Conservation (phyloP, 2,888 invertebrate genomes). For the Cantharis flavilabris region DNA sequence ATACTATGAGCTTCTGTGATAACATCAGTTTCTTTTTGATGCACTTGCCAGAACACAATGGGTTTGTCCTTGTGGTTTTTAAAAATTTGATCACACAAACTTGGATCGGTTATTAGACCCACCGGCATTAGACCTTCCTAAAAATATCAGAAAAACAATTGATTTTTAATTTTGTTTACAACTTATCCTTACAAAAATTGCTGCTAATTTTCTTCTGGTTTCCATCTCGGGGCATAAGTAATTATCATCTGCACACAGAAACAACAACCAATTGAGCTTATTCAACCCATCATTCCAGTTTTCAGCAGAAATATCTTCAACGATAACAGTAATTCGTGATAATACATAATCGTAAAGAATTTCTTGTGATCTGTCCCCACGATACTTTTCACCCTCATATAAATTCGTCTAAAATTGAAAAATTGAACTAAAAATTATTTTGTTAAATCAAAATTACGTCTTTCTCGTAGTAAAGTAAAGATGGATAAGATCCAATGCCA, state of each 20-base stretch:
- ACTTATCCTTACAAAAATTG: constrained; percentile 67
- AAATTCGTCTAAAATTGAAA: constrained; percentile 54
- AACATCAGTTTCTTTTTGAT: constrained; percentile 29
- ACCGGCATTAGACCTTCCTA: constrained; percentile 59
- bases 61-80: constrained; percentile 42
- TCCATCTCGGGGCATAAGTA: constrained; percentile 60
- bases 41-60: constrained; percentile 51
- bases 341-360: constrained; percentile 67
- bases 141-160: constrained; percentile 15
- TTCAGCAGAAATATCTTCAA: constrained; percentile 52
- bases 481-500: constrained; percentile 76
- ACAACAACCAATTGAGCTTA: constrained; percentile 60
- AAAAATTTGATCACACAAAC: constrained; percentile 58
- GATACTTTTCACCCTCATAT: constrained; percentile 63
- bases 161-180: not conserved
- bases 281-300: constrained; percentile 51
- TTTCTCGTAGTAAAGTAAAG: constrained; percentile 68
- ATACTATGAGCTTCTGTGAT: constrained; percentile 40
- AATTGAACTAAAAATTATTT: not conserved
- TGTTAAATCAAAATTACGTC: constrained; percentile 38
- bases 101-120: constrained; percentile 55
- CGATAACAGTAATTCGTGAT: constrained; percentile 58
- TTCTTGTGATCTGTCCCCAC: constrained; percentile 63
- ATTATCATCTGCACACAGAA: constrained; percentile 62
- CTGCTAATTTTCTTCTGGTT: constrained; percentile 68